Evolutionary conservation across 1,140 invertebrate species (phyloP).

Genomic region (Papilio polytes): DNA sequence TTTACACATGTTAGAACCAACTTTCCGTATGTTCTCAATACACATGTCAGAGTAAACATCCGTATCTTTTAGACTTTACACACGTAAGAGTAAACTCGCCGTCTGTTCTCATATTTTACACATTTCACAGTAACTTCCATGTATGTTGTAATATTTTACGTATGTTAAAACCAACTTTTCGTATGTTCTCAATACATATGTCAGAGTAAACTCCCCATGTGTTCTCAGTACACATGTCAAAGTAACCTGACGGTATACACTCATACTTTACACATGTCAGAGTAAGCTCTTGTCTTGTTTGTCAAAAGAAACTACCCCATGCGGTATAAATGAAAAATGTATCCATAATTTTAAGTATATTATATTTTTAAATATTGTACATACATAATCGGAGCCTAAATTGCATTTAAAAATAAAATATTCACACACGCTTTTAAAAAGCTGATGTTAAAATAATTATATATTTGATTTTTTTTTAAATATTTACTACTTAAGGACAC

Average conservation of each 20-base stretch:
- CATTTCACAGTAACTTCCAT: too few relatives aligned
- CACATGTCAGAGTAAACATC: background rate
- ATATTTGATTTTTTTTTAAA: background rate
- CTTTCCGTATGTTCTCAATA: background rate
- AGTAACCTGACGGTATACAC: too few relatives aligned
- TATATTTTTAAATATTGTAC: background rate
- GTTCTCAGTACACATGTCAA: background rate
- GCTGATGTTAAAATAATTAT: background rate
- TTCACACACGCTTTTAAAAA: background rate
- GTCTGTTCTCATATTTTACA: background rate
- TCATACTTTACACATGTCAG: conserved; percentile 9
- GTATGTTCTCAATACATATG: background rate
- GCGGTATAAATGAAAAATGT: background rate
- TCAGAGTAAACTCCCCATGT: background rate
- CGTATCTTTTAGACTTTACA: background rate
- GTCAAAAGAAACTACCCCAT: background rate
- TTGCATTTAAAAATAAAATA: conserved; percentile 3
- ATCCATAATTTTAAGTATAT: background rate
- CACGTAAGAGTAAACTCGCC: background rate
- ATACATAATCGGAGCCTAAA: background rate
- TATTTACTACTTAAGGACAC: background rate
- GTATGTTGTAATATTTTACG: background rate
- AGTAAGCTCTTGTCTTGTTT: background rate
- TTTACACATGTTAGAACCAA: background rate
- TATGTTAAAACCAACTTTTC: background rate